Evolutionary conservation across 1,140 invertebrate species (phyloP).

Genomic region (Thalassaphorura encarpata): DNA sequence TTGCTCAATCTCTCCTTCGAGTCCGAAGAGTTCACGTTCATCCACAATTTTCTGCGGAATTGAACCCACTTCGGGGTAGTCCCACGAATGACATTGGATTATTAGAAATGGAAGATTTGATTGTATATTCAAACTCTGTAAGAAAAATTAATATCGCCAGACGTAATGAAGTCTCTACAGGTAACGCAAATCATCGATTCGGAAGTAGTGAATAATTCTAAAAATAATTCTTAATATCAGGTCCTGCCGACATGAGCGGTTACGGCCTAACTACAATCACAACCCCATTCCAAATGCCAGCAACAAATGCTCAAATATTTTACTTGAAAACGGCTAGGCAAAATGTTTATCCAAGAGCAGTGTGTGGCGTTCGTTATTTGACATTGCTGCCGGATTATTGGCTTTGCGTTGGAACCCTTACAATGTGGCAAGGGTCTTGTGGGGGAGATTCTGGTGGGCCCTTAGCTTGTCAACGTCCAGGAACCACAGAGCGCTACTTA

Average conservation of each 20-base stretch:
- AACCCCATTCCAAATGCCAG: neutral
- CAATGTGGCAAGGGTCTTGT: neutral
- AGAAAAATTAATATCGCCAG: neutral
- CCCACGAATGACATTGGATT: constrained; percentile 4
- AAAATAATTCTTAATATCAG: too few species aligned
- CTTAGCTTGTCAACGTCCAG: neutral
- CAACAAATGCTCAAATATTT: neutral
- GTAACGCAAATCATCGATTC: too few species aligned
- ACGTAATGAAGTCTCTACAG: too few species aligned
- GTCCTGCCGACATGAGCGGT: neutral
- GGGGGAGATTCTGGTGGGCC: constrained; percentile 4
- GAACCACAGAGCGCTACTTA: too few species aligned
- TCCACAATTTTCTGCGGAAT: neutral
- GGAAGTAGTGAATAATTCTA: too few species aligned
- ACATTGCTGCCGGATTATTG: neutral
- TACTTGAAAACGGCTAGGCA: neutral
- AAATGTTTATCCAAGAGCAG: neutral
- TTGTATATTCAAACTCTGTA: neutral
- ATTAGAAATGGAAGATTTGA: neutral
- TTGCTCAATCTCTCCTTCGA: too few species aligned
- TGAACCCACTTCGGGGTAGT: neutral
- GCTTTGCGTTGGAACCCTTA: constrained; percentile 5
- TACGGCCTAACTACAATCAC: neutral
- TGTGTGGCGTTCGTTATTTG: neutral
- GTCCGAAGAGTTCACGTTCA: neutral